Conservation (phyloP, 2,888 invertebrate genomes). For the Campoplex nolae region DNA sequence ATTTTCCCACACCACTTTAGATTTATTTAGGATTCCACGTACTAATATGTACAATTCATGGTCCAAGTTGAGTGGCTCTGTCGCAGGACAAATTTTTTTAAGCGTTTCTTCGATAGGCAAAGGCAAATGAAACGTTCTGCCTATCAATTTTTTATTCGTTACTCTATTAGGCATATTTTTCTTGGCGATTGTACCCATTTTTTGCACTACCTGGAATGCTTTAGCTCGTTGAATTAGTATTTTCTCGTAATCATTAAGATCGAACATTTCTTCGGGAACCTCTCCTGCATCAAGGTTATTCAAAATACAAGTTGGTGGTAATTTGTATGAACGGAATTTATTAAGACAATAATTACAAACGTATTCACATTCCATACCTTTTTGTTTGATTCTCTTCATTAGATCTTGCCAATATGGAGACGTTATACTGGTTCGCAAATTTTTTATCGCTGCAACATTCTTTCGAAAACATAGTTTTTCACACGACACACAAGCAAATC, state of each 20-base stretch:
- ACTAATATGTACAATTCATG: slow-evolving; percentile 73
- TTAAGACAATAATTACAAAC: slow-evolving; percentile 43
- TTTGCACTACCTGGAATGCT: no score
- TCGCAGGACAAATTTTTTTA: slow-evolving; percentile 31
- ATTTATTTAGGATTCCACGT: slow-evolving; percentile 73
- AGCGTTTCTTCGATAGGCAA: no score
- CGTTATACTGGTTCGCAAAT: slow-evolving; percentile 21
- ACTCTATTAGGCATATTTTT: slow-evolving; percentile 72
- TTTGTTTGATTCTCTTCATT: no score
- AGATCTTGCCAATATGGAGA: no score
- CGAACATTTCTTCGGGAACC: slow-evolving; percentile 66
- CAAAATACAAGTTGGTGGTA: no score
- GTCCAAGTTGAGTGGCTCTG: slow-evolving; percentile 74
- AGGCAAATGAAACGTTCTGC: no score
- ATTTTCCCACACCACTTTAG: slow-evolving; percentile 74
- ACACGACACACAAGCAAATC: slow-evolving; percentile 67
- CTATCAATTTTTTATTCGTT: background rate
- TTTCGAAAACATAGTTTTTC: slow-evolving; percentile 68
- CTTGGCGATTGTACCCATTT: slow-evolving; percentile 63
- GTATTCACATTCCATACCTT: no score
- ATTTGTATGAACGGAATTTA: no score
- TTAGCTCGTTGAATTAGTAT: slow-evolving; percentile 20
- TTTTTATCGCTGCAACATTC: slow-evolving; percentile 59
- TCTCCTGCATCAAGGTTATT: background rate
- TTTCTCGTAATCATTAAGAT: slow-evolving; percentile 74